Evolutionary conservation across 2,113 vertebrate species (phyloP), one percentile per base, ranked within the genome.

Genomic region (Nibea coibor): DNA sequence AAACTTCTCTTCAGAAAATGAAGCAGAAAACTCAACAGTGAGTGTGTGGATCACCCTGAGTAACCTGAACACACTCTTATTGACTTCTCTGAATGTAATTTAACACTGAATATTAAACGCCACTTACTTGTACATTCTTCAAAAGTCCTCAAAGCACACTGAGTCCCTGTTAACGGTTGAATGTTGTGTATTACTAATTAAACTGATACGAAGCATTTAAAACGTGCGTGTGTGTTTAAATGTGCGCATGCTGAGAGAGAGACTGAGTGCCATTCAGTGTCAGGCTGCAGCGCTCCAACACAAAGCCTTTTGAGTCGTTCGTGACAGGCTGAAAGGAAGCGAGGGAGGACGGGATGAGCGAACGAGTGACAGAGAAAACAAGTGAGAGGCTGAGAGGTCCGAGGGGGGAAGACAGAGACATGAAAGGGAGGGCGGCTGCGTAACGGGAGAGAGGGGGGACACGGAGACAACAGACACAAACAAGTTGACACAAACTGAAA

Each of bases 251-350:
- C 56, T 43, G 31, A 71, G 26, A 67, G 9, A 72, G 16, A 74
- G 31, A 26, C 43, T 39, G 61, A 85, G 89, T 86, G 84, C 57
- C 89, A 70, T 67, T 90, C 84, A 71, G 88, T 90, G 85, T 83
- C 88, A 88, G 88, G 83, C 86, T 76, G 67, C 79, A 47, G 73
- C 19, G 8, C 83, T 86, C 51, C 20, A 3, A 86, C 86, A 90
- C 86, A 89, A 90, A 87, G 85, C 31, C 56, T 62, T 54, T 24
- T 22, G 88, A 90, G 59, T 56, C 20, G 42, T 39, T 43, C 24
- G 51, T 85, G 87, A 89, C 56, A 7, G 53, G 47, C 51, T 70
- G 86, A 78, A 77, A 82, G 75, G 72, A 85, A 82, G 58, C 17
- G 71, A 88, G 82, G 86, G 86, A 87, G 77, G 74, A 81, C 12